phyloP scores from a whole-genome alignment of 2,797 vertebrate species.

The Acropternis orthonyx region DNA sequence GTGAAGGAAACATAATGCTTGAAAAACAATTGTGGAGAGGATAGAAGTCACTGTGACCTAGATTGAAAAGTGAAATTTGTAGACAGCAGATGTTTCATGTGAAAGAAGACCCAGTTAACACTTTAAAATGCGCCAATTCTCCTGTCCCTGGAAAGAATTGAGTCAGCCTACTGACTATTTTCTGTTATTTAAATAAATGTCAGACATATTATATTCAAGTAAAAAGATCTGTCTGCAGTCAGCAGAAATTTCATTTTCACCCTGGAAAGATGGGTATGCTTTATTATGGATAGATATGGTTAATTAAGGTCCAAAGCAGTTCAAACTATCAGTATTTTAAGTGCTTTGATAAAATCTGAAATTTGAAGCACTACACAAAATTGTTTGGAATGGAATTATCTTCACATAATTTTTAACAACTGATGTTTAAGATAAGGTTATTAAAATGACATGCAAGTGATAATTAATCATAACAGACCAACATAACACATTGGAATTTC shows the following conservation, averaged over 20 bases:
- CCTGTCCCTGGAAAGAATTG: neutral
- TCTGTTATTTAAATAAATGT: neutral
- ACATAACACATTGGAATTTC: neutral
- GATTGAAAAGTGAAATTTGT: neutral
- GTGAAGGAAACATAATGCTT: neutral
- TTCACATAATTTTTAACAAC: neutral
- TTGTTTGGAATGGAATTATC: neutral
- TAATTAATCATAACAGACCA: neutral
- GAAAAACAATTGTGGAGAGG: neutral
- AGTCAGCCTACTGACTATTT: neutral
- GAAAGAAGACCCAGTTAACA: neutral
- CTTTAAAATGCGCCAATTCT: neutral
- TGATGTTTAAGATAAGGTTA: slow-evolving; percentile 18
- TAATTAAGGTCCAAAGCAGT: slow-evolving; percentile 10
- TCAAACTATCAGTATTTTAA: neutral
- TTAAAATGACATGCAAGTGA: neutral
- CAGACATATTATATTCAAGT: neutral
- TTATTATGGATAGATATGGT: neutral
- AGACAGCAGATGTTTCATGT: neutral
- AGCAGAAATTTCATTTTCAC: slow-evolving; percentile 22
- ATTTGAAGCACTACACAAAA: neutral
- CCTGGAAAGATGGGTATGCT: neutral
- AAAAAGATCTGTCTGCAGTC: neutral
- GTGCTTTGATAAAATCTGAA: neutral
- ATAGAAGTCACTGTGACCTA: neutral